phyloP scores from a whole-genome alignment of 1,140 invertebrate genomes.

The Ruditapes philippinarum region DNA sequence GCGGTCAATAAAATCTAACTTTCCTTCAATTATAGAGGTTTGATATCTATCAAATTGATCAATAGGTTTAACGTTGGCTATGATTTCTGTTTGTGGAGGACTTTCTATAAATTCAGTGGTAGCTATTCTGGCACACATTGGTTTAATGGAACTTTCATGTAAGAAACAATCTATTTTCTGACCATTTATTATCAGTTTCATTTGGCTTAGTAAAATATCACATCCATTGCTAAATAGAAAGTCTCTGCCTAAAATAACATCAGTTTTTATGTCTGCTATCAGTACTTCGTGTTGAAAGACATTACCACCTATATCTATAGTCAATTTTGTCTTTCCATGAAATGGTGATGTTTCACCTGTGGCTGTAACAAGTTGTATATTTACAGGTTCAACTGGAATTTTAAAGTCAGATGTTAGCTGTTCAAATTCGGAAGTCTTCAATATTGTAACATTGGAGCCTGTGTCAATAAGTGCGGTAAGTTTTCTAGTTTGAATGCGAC shows the following conservation, averaged over 20 bases:
- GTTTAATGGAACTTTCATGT: not conserved
- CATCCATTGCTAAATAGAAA: not conserved
- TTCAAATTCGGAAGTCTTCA: not conserved
- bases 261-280: not conserved
- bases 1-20: not conserved
- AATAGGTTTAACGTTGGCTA: not conserved
- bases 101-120: not conserved
- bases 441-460: constrained; percentile 28
- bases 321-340: not conserved
- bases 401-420: not conserved
- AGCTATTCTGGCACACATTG: not conserved
- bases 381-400: not conserved
- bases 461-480: constrained; percentile 18
- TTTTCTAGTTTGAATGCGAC: not conserved
- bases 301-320: not conserved
- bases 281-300: not conserved
- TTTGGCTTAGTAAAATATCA: not conserved
- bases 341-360: constrained; percentile 57
- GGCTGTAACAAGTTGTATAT: constrained; percentile 44
- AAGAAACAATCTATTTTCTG: not conserved
- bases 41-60: not conserved
- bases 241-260: not conserved
- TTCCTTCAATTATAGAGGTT: not conserved
- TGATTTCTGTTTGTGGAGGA: not conserved
- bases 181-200: not conserved